phyloP scores from a whole-genome alignment of 2,797 vertebrate species.

The Anguilla obscura region DNA sequence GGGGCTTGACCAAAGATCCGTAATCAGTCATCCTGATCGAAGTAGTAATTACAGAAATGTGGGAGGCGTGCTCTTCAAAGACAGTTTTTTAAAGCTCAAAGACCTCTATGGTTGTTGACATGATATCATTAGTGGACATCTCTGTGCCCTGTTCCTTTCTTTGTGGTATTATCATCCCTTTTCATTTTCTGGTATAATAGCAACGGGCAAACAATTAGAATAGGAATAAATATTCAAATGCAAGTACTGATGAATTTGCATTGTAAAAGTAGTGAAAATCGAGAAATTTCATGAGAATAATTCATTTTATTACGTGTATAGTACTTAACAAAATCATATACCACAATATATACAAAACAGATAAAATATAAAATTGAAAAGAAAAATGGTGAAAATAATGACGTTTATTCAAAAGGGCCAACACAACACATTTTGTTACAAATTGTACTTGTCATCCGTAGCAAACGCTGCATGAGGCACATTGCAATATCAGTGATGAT shows the following conservation, averaged over 20 bases:
- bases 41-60: constrained; percentile 52
- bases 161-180: background rate
- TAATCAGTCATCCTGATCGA: constrained; percentile 45
- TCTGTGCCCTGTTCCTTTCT: background rate
- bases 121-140: constrained; percentile 37
- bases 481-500: background rate
- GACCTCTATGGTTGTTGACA: constrained; percentile 39
- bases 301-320: background rate
- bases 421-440: background rate
- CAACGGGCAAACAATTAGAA: background rate
- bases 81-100: constrained; percentile 35
- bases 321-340: background rate
- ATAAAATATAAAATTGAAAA: background rate
- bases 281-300: background rate
- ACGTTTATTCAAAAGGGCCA: background rate
- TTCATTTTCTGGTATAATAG: background rate
- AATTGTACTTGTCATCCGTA: background rate
- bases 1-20: constrained; percentile 43
- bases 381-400: background rate
- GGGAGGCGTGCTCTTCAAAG: constrained; percentile 38
- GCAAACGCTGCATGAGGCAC: too few species aligned
- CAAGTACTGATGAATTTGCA: background rate
- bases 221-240: background rate
- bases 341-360: background rate
- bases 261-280: background rate